A percentile compares a stretch with the other conserved stretches of the same genome.
Evolutionary conservation across 2,888 invertebrate species (phyloP).

Genomic region (Nysson spinosus): DNA sequence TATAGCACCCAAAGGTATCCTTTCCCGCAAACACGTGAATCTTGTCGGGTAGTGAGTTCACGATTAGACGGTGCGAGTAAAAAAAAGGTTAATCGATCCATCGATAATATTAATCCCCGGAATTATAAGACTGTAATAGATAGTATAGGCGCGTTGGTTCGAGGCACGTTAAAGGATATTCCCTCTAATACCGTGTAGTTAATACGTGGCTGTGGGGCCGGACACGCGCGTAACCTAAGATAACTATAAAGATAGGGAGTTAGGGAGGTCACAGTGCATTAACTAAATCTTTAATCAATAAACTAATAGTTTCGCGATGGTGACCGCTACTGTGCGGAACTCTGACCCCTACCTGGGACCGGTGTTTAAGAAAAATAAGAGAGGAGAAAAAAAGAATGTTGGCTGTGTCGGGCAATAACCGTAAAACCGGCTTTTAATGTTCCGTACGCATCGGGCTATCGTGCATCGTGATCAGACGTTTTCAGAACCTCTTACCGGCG

Average conservation of each 20-base stretch:
- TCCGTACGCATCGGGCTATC: slow-evolving; percentile 61
- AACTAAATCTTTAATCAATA: slow-evolving; percentile 57
- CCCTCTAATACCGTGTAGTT: no score
- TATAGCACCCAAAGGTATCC: no score
- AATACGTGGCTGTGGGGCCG: slow-evolving; percentile 2
- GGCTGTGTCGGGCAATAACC: slow-evolving; percentile 57
- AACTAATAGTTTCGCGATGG: slow-evolving; percentile 53
- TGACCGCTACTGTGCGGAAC: slow-evolving; percentile 62
- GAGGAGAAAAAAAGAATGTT: slow-evolving; percentile 33
- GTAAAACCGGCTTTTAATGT: slow-evolving; percentile 69
- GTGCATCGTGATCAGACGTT: slow-evolving; percentile 62
- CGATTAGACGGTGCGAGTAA: slow-evolving; percentile 15
- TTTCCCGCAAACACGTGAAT: neutral
- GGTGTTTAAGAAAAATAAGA: slow-evolving; percentile 14
- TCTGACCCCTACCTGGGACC: slow-evolving; percentile 58
- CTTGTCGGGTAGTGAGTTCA: neutral
- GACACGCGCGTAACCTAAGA: slow-evolving; percentile 31
- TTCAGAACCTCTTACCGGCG: slow-evolving; percentile 60
- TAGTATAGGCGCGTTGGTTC: neutral
- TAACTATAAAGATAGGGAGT: slow-evolving; percentile 51
- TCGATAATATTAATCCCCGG: slow-evolving; percentile 26
- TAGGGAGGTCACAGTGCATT: slow-evolving; percentile 48
- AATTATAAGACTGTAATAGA: slow-evolving; percentile 35
- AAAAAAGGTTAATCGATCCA: slow-evolving; percentile 24
- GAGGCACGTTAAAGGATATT: slow-evolving; percentile 1